Base-by-base conservation (phyloP, 2,113 vertebrate genomes). In the Proterorhinus semilunaris region DNA sequence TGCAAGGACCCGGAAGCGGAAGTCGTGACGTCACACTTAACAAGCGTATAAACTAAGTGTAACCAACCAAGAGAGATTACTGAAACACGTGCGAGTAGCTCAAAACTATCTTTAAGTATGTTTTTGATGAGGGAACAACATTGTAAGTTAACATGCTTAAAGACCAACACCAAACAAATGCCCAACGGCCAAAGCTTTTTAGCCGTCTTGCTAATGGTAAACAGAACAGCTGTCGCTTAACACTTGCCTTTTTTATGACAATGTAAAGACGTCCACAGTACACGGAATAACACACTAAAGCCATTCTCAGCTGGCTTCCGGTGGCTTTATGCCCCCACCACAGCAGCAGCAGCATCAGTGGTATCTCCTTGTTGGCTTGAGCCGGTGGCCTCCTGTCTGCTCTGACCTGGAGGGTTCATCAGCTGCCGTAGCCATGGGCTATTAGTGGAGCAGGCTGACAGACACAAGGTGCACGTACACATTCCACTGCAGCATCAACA, bases 401-500 rank as follows among this genome's bases (percentile, higher is more conserved):
- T 69, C n/a, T 83, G 82, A 86, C 86, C 80, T 69, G 48, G 15
- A 21, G 0, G 49, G 85, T 75, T 82, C 54, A 48, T 66, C 87
- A 90, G 84, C 84, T 90, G 89, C 78, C 54, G 47, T 52, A 68
- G 51, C 27, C 11, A 78, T 11, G 66, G 43, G 74, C 80, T 88
- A 86, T 85, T 80, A 83, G 69, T 81, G 58, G 76, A 79, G 82
- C 71, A 69, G 67, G 68, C 68, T 8, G 64, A 82, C 78, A 76
- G 59, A 84, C 71, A 83, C 72, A 75, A 76, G 72, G 55, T 78
- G 73, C 61, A 63, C 59, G 57, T 42, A 11, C 42, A 66, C 62
- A 65, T 47, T 51, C 59, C 66, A 59, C 42, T 12, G 17, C 10
- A 6, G 6, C 27, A 27, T 17, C 17, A 51, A 55, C 17, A 10